Evolutionary conservation across 1,140 invertebrate species (phyloP).

Genomic region (Leptinotarsa undecemlineata): DNA sequence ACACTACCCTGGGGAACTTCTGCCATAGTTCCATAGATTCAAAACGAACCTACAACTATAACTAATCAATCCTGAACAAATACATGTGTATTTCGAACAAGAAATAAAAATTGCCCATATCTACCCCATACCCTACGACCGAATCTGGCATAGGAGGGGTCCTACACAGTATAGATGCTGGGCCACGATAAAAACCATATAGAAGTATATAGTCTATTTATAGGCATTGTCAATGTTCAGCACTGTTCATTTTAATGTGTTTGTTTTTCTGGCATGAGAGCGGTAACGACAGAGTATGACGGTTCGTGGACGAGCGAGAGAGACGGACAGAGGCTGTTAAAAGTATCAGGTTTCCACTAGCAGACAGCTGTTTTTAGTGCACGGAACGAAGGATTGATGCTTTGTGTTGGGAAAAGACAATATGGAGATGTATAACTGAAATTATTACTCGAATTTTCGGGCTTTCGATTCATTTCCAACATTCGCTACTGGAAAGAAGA

Average conservation of each 20-base stretch:
- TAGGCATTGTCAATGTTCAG: slow-evolving; percentile 54
- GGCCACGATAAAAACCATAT: slow-evolving; percentile 47
- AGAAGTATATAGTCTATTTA: slow-evolving; percentile 55
- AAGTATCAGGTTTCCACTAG: slow-evolving; percentile 53
- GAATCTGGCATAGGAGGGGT: slow-evolving; percentile 15
- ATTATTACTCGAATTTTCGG: background rate
- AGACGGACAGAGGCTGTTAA: slow-evolving; percentile 48
- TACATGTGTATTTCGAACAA: too few species aligned
- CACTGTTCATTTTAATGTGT: slow-evolving; percentile 55
- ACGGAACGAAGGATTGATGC: slow-evolving; percentile 43
- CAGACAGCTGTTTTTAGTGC: slow-evolving; percentile 53
- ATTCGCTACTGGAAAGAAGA: background rate
- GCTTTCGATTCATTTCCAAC: too few species aligned
- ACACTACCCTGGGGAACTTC: too few species aligned
- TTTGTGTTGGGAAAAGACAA: slow-evolving; percentile 33
- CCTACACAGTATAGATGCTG: slow-evolving; percentile 40
- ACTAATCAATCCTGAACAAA: too few species aligned
- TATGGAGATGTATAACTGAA: slow-evolving; percentile 13
- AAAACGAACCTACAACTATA: too few species aligned
- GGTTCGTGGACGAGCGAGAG: slow-evolving; percentile 29
- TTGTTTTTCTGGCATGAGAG: slow-evolving; percentile 52
- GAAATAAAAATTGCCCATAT: slow-evolving; percentile 12
- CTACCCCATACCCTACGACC: slow-evolving; percentile 20
- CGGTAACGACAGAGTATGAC: slow-evolving; percentile 29
- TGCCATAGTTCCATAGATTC: too few species aligned